A percentile compares a stretch with the other conserved stretches of the same genome.
phyloP scores from a whole-genome alignment of 1,140 invertebrate genomes.

The Zophobas atratus region DNA sequence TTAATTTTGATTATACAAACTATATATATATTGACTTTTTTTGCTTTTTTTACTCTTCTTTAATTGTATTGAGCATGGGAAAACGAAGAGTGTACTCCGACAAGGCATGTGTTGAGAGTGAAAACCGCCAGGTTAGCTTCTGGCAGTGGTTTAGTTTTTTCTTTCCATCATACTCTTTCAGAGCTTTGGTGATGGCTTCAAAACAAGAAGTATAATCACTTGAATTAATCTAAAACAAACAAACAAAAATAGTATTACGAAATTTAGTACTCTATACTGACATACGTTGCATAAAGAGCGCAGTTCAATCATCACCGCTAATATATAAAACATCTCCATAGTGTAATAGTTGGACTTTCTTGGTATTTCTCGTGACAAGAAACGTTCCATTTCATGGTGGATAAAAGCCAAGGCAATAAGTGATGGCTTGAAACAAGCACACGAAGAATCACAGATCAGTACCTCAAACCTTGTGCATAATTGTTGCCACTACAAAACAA shows the following conservation, averaged over 20 bases:
- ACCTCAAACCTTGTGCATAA: constrained; percentile 17
- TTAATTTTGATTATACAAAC: background rate
- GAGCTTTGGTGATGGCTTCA: constrained; percentile 46
- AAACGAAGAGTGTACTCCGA: constrained; percentile 48
- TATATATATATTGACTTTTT: constrained; percentile 34
- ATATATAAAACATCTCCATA: constrained; percentile 45
- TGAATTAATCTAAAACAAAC: constrained; percentile 51
- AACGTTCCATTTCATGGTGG: constrained; percentile 50
- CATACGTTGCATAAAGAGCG: constrained; percentile 28
- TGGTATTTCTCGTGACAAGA: constrained; percentile 56
- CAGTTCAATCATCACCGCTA: constrained; percentile 40
- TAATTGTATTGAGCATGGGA: constrained; percentile 51
- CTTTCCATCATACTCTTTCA: constrained; percentile 52
- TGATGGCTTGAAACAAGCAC: constrained; percentile 28
- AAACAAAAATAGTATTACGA: background rate
- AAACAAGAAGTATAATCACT: constrained; percentile 51
- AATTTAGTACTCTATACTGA: background rate
- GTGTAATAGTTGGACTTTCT: constrained; percentile 51
- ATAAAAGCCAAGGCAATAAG: constrained; percentile 29
- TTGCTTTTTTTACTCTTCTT: constrained; percentile 45
- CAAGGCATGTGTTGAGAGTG: constrained; percentile 39
- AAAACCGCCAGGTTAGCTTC: constrained; percentile 51
- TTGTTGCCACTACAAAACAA: constrained; percentile 25
- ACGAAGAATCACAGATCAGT: constrained; percentile 29
- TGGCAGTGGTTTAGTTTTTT: constrained; percentile 43